phyloP scores from a whole-genome alignment of 1,140 invertebrate genomes.

The Sitodiplosis mosellana region DNA sequence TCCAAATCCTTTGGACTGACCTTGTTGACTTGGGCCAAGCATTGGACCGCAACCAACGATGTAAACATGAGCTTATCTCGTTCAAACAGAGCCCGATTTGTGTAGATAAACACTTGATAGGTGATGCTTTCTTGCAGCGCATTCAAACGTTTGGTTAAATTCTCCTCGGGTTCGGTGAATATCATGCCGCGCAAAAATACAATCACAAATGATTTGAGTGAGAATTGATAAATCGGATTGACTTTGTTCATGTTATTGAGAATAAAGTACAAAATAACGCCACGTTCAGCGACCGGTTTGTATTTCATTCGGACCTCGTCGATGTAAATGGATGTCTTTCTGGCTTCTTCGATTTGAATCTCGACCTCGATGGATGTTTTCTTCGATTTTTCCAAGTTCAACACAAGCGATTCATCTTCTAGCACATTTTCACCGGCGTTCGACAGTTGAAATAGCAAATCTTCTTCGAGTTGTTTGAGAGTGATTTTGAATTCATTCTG shows the following conservation, averaged over 20 bases:
- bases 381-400: constrained; percentile 90
- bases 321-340: constrained; percentile 68
- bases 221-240: constrained; percentile 93
- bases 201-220: constrained; percentile 82
- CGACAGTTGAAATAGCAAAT: constrained; percentile 65
- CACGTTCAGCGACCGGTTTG: constrained; percentile 64
- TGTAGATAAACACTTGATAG: constrained; percentile 73
- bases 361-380: constrained; percentile 81
- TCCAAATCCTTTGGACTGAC: constrained; percentile 62
- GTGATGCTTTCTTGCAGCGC: constrained; percentile 80
- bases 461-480: constrained; percentile 77
- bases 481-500: constrained; percentile 92
- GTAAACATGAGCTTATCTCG: constrained; percentile 84
- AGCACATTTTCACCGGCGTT: constrained; percentile 81
- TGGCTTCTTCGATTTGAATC: constrained; percentile 69
- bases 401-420: constrained; percentile 73
- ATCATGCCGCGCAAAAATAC: constrained; percentile 81
- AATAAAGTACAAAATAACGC: constrained; percentile 86
- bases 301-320: constrained; percentile 82
- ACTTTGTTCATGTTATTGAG: constrained; percentile 85
- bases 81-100: constrained; percentile 83
- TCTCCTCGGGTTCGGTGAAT: constrained; percentile 44
- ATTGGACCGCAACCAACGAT: constrained; percentile 72
- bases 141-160: constrained; percentile 46
- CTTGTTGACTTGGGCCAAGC: constrained; percentile 41